These are phyloP conservation scores for Callithrix jacchus DNA, from an alignment of 2,113 vertebrate genomes.

Conservation along the genomic window DNA sequence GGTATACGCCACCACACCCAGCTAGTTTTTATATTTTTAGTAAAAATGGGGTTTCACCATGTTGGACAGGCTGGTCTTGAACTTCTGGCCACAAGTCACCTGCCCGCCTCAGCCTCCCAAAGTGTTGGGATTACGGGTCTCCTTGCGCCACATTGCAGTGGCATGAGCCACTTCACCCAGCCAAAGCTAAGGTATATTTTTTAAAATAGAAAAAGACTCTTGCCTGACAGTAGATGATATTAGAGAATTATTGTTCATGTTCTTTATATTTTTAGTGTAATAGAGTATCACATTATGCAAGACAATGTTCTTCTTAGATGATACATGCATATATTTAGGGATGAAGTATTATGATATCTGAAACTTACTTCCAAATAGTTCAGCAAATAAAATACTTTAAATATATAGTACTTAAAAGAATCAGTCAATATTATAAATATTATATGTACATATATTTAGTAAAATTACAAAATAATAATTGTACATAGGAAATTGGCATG, in stretches of 20 bases:
- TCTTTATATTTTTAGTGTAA: not conserved
- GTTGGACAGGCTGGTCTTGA: no score
- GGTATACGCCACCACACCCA: no score
- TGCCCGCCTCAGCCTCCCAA: no score
- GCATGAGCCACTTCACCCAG: no score
- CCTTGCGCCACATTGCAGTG: no score
- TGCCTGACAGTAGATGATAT: not conserved
- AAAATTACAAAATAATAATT: conserved; percentile 38
- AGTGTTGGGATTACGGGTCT: no score
- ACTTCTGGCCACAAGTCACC: no score
- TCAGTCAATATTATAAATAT: not conserved
- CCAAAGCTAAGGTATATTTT: not conserved
- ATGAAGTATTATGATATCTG: not conserved
- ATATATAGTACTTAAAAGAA: not conserved
- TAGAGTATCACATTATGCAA: not conserved
- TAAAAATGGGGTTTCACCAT: no score
- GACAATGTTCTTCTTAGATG: not conserved
- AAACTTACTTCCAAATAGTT: conserved; percentile 4
- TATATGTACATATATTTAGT: not conserved
- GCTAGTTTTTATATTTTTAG: no score
- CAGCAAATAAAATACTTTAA: not conserved
- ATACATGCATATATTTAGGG: not conserved
- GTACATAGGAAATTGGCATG: not conserved
- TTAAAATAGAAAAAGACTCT: not conserved
- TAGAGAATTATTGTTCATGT: not conserved